These are phyloP conservation scores for Drosophila equinoxialis DNA, from an alignment of 1,140 invertebrate species.

Conservation along the genomic window DNA sequence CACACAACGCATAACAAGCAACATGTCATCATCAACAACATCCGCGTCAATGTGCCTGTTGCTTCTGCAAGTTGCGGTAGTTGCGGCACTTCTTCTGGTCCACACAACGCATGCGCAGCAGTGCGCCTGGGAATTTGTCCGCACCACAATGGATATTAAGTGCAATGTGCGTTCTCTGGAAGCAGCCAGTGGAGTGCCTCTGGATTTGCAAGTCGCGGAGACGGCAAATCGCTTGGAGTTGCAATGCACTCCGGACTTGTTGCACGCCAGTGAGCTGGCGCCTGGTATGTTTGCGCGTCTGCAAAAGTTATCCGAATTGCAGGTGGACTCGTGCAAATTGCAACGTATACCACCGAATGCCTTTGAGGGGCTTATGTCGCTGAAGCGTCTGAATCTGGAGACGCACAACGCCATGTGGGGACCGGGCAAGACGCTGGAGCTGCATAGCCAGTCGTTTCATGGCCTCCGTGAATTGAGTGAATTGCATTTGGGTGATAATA, in stretches of 20 bases:
- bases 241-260: constrained; percentile 87
- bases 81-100: constrained; percentile 14
- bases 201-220: constrained; percentile 85
- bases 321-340: constrained; percentile 89
- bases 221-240: constrained; percentile 87
- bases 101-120: constrained; percentile 73
- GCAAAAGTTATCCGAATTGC: constrained; percentile 87
- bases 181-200: constrained; percentile 73
- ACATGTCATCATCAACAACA: constrained; percentile 8
- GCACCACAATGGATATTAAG: constrained; percentile 83
- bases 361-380: constrained; percentile 88
- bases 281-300: constrained; percentile 87
- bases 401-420: constrained; percentile 89
- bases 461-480: constrained; percentile 87
- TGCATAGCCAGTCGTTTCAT: constrained; percentile 86
- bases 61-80: constrained; percentile 32
- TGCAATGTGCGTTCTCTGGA: constrained; percentile 85
- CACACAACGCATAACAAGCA: constrained; percentile 16
- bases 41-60: constrained; percentile 39
- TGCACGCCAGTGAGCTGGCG: constrained; percentile 87
- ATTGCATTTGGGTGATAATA: constrained; percentile 89
- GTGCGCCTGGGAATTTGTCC: constrained; percentile 80
- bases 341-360: constrained; percentile 87
- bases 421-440: constrained; percentile 86
- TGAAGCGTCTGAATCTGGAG: constrained; percentile 88